Evolutionary conservation across 2,888 invertebrate genomes (phyloP), one percentile per base, ranked within the genome.

Genomic region (Drosophila histrio): DNA sequence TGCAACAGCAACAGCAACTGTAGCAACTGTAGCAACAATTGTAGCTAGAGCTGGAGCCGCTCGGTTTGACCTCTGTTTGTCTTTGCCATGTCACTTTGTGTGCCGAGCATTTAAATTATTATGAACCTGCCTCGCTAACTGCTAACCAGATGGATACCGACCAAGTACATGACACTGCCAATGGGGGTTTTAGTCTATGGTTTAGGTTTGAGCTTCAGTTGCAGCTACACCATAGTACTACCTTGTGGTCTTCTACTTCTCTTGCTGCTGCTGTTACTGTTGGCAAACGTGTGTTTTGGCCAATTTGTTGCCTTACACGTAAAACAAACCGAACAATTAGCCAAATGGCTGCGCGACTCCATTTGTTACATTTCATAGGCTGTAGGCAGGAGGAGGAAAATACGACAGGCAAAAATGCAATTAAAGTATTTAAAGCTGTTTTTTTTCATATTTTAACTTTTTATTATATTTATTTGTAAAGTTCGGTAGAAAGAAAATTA

Each of bases 31-130:
- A 5, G 32, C 34, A 39, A 38, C 56, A 38, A 30, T 54, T 46
- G 26, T n/a, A 50, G 54, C 41, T 34, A 11, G 19, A 19, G 30
- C 53, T 32, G 41, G 22, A 53, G 53, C 43, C 53, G 34, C 53
- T 65, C 41, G 26, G 69, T 73, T 85, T 88, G 85, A 85, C 87
- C 84, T 87, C 72, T 88, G 85, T 87, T 88, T 88, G 85, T 88
- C 86, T 89, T 87, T 87, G 85, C 82, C 72, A 77, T 87, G 88
- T 87, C 87, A 84, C 69, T 76, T 74, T 85, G 89, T 88, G 86
- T 88, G 88, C 86, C 74, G 65, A 89, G 89, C 89, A 89, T 89
- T 89, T 88, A 89, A 89, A 89, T 89, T 89, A 88, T 89, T 89
- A 89, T 87, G 88, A 88, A 62, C 73, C 78, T 72, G 58, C 66